Evolutionary conservation across 2,113 vertebrate genomes (phyloP).

Genomic region (Reinhardtius hippoglossoides): DNA sequence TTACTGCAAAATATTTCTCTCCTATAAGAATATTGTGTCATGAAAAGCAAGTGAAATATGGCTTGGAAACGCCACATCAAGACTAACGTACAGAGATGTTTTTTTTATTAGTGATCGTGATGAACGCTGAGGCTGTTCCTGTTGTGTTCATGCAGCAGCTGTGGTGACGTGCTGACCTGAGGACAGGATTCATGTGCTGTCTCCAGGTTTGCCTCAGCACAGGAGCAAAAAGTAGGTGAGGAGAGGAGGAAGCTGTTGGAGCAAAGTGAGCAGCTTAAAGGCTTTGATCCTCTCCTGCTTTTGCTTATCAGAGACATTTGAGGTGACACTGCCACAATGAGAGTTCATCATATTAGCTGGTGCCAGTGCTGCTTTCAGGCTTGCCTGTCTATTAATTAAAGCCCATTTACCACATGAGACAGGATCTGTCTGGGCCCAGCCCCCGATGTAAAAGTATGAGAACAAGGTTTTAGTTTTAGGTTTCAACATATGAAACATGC

Average conservation of each 20-base stretch:
- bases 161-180: slow-evolving; percentile 4
- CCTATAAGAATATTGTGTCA: neutral
- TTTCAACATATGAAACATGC: neutral
- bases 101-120: neutral
- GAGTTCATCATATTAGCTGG: slow-evolving; percentile 43
- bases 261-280: slow-evolving; percentile 19
- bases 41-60: neutral
- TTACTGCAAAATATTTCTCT: neutral
- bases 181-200: neutral
- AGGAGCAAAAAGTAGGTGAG: neutral
- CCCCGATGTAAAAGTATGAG: neutral
- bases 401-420: slow-evolving; percentile 10
- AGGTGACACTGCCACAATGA: slow-evolving; percentile 27
- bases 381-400: slow-evolving; percentile 31
- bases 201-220: neutral
- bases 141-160: no score
- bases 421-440: slow-evolving; percentile 9
- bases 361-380: slow-evolving; percentile 28
- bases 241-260: slow-evolving; percentile 2
- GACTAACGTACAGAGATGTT: no score
- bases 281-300: slow-evolving; percentile 42
- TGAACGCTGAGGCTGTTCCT: neutral
- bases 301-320: slow-evolving; percentile 47
- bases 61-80: neutral
- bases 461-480: neutral